Evolutionary conservation across 2,797 vertebrate genomes (phyloP).

Genomic region (Falco naumanni): DNA sequence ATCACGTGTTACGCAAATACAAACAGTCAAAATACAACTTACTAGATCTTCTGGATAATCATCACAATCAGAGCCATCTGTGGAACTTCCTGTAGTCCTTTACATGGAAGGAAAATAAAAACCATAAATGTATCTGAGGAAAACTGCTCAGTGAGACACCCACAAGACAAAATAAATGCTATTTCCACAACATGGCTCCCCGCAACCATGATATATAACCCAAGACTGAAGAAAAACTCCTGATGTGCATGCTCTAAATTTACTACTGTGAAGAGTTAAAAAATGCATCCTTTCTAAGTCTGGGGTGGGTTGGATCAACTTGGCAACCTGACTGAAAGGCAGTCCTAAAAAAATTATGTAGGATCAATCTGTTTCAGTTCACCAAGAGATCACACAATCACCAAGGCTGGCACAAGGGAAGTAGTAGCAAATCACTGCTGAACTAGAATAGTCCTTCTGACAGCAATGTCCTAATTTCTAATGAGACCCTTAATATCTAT

Average conservation of each 20-base stretch:
- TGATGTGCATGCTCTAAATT: background rate
- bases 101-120: background rate
- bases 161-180: background rate
- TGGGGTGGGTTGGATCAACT: background rate
- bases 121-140: background rate
- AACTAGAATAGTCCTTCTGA: background rate
- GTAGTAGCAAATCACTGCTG: background rate
- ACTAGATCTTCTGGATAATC: constrained; percentile 82
- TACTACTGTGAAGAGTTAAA: background rate
- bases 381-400: background rate
- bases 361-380: background rate
- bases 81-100: constrained; percentile 78
- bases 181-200: background rate
- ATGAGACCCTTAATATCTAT: background rate
- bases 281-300: background rate
- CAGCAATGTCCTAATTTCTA: background rate
- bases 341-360: background rate
- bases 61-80: constrained; percentile 82
- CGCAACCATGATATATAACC: background rate
- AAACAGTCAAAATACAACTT: constrained; percentile 49
- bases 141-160: background rate
- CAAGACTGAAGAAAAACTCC: background rate
- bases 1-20: background rate
- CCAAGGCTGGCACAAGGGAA: background rate
- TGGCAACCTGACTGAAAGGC: background rate